Evolutionary conservation across 2,888 invertebrate genomes (phyloP).

Genomic region (Litoditis marina): DNA sequence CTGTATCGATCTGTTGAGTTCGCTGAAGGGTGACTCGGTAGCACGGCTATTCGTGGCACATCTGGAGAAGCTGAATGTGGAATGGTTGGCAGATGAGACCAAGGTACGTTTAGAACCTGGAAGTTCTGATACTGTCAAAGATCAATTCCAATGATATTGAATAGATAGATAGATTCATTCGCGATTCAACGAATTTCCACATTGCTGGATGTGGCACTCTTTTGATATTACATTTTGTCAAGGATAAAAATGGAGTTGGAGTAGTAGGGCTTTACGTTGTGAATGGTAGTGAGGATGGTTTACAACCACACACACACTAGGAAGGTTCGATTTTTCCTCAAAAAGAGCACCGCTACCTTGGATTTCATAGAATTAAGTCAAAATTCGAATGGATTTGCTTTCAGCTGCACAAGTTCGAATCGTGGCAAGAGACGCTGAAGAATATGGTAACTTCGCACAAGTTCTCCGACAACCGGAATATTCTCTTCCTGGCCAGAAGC

Average conservation of each 20-base stretch:
- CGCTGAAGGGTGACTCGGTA: conserved; percentile 12
- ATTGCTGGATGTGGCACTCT: too few species aligned
- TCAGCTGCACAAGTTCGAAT: conserved; percentile 18
- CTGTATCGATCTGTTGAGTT: conserved; percentile 17
- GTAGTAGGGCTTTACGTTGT: too few species aligned
- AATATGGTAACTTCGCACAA: conserved; percentile 15
- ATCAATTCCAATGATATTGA: too few species aligned
- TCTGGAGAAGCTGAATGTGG: conserved; percentile 21
- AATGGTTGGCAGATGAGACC: conserved; percentile 25
- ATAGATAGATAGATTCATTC: too few species aligned
- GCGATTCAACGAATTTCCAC: too few species aligned
- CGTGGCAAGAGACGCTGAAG: conserved; percentile 28
- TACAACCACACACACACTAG: too few species aligned
- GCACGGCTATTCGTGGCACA: conserved; percentile 20
- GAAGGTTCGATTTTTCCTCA: too few species aligned
- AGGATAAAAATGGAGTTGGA: too few species aligned
- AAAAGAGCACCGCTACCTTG: neutral
- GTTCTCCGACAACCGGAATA: conserved; percentile 23
- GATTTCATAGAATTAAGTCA: neutral
- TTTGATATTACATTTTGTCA: too few species aligned
- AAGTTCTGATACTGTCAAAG: too few species aligned
- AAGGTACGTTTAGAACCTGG: conserved; percentile 8
- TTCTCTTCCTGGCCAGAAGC: conserved; percentile 21
- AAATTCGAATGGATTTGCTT: neutral
- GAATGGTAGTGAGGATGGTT: too few species aligned